Evolutionary conservation across 1,140 invertebrate species (phyloP), one percentile per base, ranked within the genome.

Genomic region (Nomia melanderi): DNA sequence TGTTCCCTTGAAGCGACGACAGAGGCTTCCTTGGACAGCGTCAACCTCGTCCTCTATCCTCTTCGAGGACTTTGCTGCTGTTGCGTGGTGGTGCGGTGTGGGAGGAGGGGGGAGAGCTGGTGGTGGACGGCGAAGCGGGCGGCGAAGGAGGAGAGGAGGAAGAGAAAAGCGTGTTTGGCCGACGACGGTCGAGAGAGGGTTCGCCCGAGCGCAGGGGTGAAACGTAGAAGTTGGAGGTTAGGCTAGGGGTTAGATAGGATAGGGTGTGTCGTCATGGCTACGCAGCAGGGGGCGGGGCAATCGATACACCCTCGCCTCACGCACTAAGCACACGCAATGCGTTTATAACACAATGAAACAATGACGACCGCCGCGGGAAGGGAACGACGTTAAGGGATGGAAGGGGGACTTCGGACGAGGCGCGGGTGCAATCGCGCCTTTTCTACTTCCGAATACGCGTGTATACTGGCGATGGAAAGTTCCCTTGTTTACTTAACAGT

Each of bases 181-280:
- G 36, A 60, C 8, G 65, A 29, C 62, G 59, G 67, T 3, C 41
- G 41, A 44, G 14, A 44, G 41, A 44, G 41, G 41, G 41, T 44
- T 44, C 14, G n/a, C n/a, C 41, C 27, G 77, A 79, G 39, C 67
- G 59, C 70, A 66, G 78, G 83, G 84, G 81, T 83, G 82, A 86
- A 87, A 78, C 85, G 82, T 83, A 87, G 85, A 87, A 86, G 82
- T 83, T 88, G 86, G 87, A 89, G 88, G 89, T 90, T 90, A 91
- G 88, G 88, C 87, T 89, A 91, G 88, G 89, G 90, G 88, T 91
- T 91, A 89, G 86, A 91, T 90, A 90, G 86, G 86, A 88, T 88
- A 89, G 90, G 90, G 91, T 88, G 90, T 91, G 91, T 92, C 89
- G 91, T 92, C 91, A 92, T 92, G 91, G 84, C 89, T 91, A 92